A percentile compares a stretch with the other conserved stretches of the same genome.
Evolutionary conservation across 2,888 invertebrate species (phyloP).

Genomic region (Eupithecia dodoneata): DNA sequence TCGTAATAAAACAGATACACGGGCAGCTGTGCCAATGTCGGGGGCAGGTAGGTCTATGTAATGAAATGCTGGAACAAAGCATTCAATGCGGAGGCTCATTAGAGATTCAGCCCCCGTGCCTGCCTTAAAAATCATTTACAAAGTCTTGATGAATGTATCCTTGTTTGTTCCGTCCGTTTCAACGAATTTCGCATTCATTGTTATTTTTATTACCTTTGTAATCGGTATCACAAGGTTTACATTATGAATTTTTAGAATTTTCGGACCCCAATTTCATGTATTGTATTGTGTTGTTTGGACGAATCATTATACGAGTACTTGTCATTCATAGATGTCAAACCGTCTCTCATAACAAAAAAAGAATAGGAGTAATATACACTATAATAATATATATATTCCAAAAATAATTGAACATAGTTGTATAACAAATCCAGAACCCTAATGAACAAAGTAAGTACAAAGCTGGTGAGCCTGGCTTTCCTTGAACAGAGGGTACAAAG

Average conservation of each 20-base stretch:
- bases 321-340: background rate
- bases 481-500: conserved; percentile 25
- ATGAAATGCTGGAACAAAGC: conserved; percentile 80
- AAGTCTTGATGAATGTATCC: conserved; percentile 72
- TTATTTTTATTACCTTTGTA: conserved; percentile 25
- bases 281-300: background rate
- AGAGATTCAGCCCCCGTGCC: conserved; percentile 73
- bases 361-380: background rate
- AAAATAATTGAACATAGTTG: conserved; percentile 8
- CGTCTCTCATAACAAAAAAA: background rate
- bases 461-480: conserved; percentile 21
- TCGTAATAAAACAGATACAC: background rate
- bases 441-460: conserved; percentile 1
- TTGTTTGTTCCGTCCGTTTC: conserved; percentile 55
- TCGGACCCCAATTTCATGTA: background rate
- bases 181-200: conserved; percentile 30
- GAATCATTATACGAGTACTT: background rate
- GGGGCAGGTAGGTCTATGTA: conserved; percentile 55
- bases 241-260: conserved; percentile 7
- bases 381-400: too few species aligned
- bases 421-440: background rate
- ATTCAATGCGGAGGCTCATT: conserved; percentile 72
- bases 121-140: conserved; percentile 77
- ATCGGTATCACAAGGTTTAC: conserved; percentile 12
- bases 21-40: conserved; percentile 13